Evolutionary conservation across 2,113 vertebrate species (phyloP).

Genomic region (Ctenomys sociabilis): DNA sequence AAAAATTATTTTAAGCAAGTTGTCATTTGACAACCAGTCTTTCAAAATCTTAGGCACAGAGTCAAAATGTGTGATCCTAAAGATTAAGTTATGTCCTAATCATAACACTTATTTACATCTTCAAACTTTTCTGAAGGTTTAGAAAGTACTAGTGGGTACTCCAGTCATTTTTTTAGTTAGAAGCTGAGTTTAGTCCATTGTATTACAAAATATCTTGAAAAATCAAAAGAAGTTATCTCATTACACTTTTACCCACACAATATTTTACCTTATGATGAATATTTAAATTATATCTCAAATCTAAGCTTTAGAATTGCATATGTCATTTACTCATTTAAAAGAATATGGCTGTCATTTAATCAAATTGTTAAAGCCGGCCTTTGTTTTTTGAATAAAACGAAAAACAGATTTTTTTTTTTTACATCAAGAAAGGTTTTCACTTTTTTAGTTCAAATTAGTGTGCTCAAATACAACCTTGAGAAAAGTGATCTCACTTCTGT

Average conservation of each 20-base stretch:
- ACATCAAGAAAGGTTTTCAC: not conserved
- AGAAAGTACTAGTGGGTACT: not conserved
- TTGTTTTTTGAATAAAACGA: not conserved
- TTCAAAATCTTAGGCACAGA: not conserved
- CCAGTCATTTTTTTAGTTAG: not conserved
- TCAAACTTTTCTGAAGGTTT: not conserved
- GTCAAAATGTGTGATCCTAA: not conserved
- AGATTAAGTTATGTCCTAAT: not conserved
- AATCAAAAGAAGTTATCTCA: not conserved
- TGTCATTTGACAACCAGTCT: not conserved
- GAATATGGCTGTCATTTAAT: not conserved
- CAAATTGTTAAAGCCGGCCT: not conserved
- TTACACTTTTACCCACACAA: not conserved
- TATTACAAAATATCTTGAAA: not conserved
- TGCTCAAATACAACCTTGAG: not conserved
- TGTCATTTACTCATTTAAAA: not conserved
- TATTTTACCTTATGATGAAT: not conserved
- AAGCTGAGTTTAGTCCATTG: not conserved
- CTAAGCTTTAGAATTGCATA: not conserved
- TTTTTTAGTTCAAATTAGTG: not conserved
- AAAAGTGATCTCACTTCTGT: not conserved
- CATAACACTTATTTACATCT: not conserved
- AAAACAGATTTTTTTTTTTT: not conserved
- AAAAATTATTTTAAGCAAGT: not conserved
- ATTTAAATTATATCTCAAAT: not conserved